Percentiles rank a stretch among this genome's conserved stretches.
Conservation (phyloP, 2,888 invertebrate genomes). For the Clistopyga incitator region DNA sequence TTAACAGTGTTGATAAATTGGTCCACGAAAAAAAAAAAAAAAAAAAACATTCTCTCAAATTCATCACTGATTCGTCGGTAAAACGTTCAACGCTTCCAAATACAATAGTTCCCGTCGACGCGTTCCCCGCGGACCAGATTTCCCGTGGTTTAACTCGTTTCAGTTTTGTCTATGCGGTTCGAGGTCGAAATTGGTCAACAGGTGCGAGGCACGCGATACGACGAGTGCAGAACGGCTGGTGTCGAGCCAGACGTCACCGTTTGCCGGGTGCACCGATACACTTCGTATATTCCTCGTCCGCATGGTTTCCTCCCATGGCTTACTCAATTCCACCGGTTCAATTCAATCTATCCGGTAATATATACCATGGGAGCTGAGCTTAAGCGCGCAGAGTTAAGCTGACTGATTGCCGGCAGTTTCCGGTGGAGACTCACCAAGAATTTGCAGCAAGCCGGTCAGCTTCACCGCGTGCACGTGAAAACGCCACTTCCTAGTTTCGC, state of each 20-base stretch:
- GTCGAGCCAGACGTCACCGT: conserved; percentile 37
- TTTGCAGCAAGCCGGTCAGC: not conserved
- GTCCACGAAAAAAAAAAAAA: not conserved
- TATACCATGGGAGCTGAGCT: not conserved
- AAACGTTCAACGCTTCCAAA: not conserved
- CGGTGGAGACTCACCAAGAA: not conserved
- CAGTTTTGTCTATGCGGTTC: conserved; percentile 44
- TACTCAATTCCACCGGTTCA: not conserved
- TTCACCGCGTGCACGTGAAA: not conserved
- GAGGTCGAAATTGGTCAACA: conserved; percentile 54
- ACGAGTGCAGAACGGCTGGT: conserved; percentile 28
- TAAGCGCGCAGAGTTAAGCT: conserved; percentile 2
- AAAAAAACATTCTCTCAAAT: not conserved
- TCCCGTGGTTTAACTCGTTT: conserved; percentile 13
- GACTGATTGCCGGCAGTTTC: conserved; percentile 1
- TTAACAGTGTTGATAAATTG: not conserved
- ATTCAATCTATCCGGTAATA: not conserved
- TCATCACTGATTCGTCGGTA: not conserved
- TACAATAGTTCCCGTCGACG: not conserved
- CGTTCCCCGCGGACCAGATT: conserved; percentile 19
- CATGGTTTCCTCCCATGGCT: conserved; percentile 1
- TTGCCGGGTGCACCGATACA: conserved; percentile 19
- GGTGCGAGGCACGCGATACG: conserved; percentile 52
- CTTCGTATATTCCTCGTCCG: conserved; percentile 4
- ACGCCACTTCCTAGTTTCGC: not conserved